Evolutionary conservation across 1,140 invertebrate species (phyloP), one percentile per base, ranked within the genome.

Genomic region (Drosophila pandora): DNA sequence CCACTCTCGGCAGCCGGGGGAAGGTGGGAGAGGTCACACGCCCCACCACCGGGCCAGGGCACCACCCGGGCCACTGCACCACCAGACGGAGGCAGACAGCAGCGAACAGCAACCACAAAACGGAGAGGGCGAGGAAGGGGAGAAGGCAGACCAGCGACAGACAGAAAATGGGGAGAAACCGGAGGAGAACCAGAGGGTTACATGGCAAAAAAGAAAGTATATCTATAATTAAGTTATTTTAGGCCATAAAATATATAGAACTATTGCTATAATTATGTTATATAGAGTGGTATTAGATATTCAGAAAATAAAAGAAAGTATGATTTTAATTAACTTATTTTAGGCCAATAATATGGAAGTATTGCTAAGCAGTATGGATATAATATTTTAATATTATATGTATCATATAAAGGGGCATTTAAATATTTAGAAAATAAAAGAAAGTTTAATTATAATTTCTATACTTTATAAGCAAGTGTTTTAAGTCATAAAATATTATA

Each of bases 91-190:
- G 28, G 25, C 43, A 57, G 65, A 69, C 28, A 4, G 61, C 60
- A 56, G 59, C 32, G 57, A 53, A 81, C 61, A 67, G 70, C 68
- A 72, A 81, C 71, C 68, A 55, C 80, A 84, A 81, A 82, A 57
- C 72, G 57, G 58, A 37, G 48, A n/a, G 43, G 45, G 22, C 50
- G 39, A 41, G 39, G 23, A 28, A 22, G 54, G 43, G 57, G 23
- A 13, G 13, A 17, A 53, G 37, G 32, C 59, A 59, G 59, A 75
- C 43, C 12, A 21, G 28, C 47, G 47, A 43, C 60, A 75, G 60
- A 75, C 67, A 55, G 50, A 23, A 41, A 45, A 5, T 25, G 39
- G 25, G 12, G 23, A 17, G 34, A 52, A 34, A 28, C 39, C 30
- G 12, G 28, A 13, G 12, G 37, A 45, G 32, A 34, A 45, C 47